Base-by-base conservation (phyloP, 2,113 vertebrate genomes). In the Edolisoma coerulescens region DNA sequence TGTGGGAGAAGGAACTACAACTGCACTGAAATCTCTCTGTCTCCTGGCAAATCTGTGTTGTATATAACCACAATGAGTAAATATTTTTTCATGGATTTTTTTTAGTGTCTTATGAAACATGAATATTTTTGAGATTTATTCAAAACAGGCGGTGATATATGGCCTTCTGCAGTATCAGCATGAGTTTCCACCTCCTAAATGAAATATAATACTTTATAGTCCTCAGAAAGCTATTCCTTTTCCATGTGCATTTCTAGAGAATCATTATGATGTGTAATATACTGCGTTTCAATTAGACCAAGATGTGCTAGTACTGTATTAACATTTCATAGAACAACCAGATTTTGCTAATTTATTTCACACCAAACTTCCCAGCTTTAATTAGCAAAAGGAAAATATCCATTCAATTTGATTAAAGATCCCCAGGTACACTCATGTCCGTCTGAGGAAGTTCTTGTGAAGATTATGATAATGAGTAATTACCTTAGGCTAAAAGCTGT, bases 321-420 rank as follows among this genome's bases (percentile, higher is more conserved):
- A 97, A 69, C 19, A 93, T 92, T 96, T 93, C 54, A 86, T 57
- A 78, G 92, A 95, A 94, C 59, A 95, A 84, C 17, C 78, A 65
- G 35, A 63, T 96, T 97, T 97, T 93, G 56, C 61, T 97, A 93
- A 98, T 96, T 94, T 96, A 96, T 93, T 97, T 96, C 82, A 95
- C 89, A 89, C 37, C 54, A 96, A 97, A 95, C 78, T 96, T 95
- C 79, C 94, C 41, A 87, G 80, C 68, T 96, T 97, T 97, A 97
- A 98, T 96, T 96, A 96, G 78, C 35, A 96, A 96, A 80, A 94
- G 59, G 88, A 97, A 93, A 97, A 96, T 94, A 92, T 11, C 70
- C 77, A 91, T 96, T 97, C 83, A 91, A 70, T 60, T 86, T 97
- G 91, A 96, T 89, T 97, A 93, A 94, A 87, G 50, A 71, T 97